Evolutionary conservation across 2,888 invertebrate species (phyloP), one percentile per base, ranked within the genome.

Genomic region (Aspidiotus destructor): DNA sequence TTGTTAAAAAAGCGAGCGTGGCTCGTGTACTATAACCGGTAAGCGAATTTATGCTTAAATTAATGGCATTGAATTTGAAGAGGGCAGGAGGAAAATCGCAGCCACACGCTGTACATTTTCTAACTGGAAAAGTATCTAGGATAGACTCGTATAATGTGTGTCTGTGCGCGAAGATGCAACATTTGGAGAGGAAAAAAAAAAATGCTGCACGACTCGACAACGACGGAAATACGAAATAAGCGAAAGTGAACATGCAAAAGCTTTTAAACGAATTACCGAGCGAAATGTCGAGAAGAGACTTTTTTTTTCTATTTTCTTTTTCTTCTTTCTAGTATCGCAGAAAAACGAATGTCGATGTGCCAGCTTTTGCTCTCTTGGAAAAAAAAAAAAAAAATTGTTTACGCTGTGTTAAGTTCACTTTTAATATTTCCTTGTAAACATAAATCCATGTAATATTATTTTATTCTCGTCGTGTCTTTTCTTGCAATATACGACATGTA

Each of bases 191-290:
- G 28, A 28, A 28, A 28, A 28, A 28, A 28, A 28, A 28, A 28
- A 28, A 28, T 28, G 28, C 28, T 28, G 28, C 28, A 28, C 28
- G 28, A 28, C 28, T 28, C 28, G 28, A 28, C 28, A 28, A 28
- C 28, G 28, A 28, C 65, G 65, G 55, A 65, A 65, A 65, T 65
- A 57, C 65, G 42, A 65, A 65, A 65, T 65, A 65, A 65, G 65
- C 28, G 57, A 65, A 65, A 65, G 65, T 57, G 65, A 65, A 65
- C 65, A 65, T 44, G 65, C 57, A 65, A 65, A 65, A 65, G 65
- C 65, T 65, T 65, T 65, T 65, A 65, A 57, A 65, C 57, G 65
- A 65, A 65, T 65, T 65, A 57, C 57, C 57, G 65, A 11, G 48
- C 48, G 48, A 48, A 48, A 48, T 48, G 48, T 48, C n/a, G n/a